These are phyloP conservation scores for Isoperla grammatica DNA, from an alignment of 2,888 invertebrate species.

Conservation along the genomic window DNA sequence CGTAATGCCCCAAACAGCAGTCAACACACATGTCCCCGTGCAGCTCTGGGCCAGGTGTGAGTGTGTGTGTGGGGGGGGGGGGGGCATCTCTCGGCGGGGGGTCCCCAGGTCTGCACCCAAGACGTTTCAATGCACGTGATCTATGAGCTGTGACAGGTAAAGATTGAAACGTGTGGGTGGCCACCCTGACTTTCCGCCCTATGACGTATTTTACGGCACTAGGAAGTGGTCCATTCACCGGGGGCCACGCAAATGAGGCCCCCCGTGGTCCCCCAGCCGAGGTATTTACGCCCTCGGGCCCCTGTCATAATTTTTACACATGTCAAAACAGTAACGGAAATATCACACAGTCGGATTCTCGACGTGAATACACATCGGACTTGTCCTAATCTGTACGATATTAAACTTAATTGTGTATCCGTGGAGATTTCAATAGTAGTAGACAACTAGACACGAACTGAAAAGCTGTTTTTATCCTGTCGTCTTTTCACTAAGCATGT, in stretches of 20 bases:
- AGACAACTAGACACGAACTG: not conserved
- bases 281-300: slow-evolving; percentile 1
- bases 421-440: too few species aligned
- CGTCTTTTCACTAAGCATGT: slow-evolving; percentile 8
- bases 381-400: too few species aligned
- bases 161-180: slow-evolving; percentile 10
- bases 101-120: not conserved
- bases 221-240: not conserved
- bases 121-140: slow-evolving; percentile 12
- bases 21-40: too few species aligned
- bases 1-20: too few species aligned
- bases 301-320: slow-evolving; percentile 15
- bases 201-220: too few species aligned
- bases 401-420: too few species aligned
- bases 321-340: slow-evolving; percentile 11
- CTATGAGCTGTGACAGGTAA: slow-evolving; percentile 16
- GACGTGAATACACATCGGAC: too few species aligned
- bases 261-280: not conserved
- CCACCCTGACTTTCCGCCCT: slow-evolving; percentile 7
- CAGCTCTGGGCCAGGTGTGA: too few species aligned
- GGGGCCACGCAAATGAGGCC: slow-evolving; percentile 11
- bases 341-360: not conserved
- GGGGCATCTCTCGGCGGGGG: not conserved
- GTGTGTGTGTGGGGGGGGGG: not conserved
- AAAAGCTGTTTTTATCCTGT: slow-evolving; percentile 22